Percentiles rank a stretch among this genome's conserved stretches.
These are phyloP conservation scores for Parnassius smintheus DNA, from an alignment of 2,888 invertebrate species.

Conservation along the genomic window DNA sequence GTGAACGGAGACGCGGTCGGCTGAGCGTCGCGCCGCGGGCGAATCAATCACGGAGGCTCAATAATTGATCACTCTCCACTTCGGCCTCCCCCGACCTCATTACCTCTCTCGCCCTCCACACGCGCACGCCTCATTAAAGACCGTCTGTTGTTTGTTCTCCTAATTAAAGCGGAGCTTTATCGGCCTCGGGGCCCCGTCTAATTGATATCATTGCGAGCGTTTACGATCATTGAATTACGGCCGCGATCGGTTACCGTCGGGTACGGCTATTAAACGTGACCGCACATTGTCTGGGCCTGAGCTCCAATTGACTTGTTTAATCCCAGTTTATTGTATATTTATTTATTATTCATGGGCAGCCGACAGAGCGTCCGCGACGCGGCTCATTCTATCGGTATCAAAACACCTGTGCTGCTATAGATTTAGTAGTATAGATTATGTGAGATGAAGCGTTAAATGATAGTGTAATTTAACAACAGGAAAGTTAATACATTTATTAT, in stretches of 20 bases:
- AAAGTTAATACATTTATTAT: no score
- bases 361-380: constrained; percentile 28
- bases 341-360: constrained; percentile 68
- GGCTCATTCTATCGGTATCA: neutral
- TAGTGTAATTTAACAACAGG: no score
- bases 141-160: constrained; percentile 80
- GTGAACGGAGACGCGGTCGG: constrained; percentile 8
- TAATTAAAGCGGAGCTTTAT: constrained; percentile 80
- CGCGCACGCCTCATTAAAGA: constrained; percentile 77
- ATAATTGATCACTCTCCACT: constrained; percentile 68
- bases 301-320: constrained; percentile 75
- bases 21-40: constrained; percentile 37
- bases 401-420: neutral
- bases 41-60: constrained; percentile 72
- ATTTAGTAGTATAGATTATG: no score
- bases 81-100: constrained; percentile 67
- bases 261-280: constrained; percentile 73
- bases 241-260: constrained; percentile 69
- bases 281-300: constrained; percentile 71
- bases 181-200: constrained; percentile 72
- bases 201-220: constrained; percentile 79
- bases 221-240: constrained; percentile 79
- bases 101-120: constrained; percentile 71
- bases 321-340: constrained; percentile 76
- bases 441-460: no score